A percentile compares a stretch with the other conserved stretches of the same genome.
phyloP scores from a whole-genome alignment of 2,113 vertebrate species.

The Trematomus loennbergii region DNA sequence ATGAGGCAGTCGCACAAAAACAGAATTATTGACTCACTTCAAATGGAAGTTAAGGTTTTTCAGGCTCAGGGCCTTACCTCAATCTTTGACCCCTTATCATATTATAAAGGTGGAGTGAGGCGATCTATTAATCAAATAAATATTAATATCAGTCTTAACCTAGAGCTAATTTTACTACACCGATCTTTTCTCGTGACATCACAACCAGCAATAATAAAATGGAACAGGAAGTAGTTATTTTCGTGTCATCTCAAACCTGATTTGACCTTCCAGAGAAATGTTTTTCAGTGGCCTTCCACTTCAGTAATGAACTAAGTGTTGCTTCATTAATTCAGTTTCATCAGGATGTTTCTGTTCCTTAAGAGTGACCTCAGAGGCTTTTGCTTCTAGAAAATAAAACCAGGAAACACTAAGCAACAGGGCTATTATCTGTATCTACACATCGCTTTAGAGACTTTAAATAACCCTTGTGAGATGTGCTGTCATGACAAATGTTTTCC shows the following conservation, averaged over 20 bases:
- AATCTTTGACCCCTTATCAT: not conserved
- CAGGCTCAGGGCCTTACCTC: not conserved
- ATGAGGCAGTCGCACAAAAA: not conserved
- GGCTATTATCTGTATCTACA: constrained; percentile 32
- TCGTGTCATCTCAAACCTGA: constrained; percentile 55
- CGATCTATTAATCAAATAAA: constrained; percentile 8
- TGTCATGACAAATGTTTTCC: constrained; percentile 40
- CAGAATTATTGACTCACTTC: constrained; percentile 9
- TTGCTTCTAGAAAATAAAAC: constrained; percentile 41
- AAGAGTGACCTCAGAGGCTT: constrained; percentile 53
- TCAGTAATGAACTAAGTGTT: constrained; percentile 65
- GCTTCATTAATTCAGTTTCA: constrained; percentile 72
- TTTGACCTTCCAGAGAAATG: constrained; percentile 45
- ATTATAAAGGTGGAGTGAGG: constrained; percentile 15
- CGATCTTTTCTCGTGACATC: constrained; percentile 45
- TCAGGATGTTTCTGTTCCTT: constrained; percentile 45
- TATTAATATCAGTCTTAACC: constrained; percentile 42
- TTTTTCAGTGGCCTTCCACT: constrained; percentile 31
- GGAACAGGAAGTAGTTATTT: constrained; percentile 29
- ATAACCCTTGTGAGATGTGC: not conserved
- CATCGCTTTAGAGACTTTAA: constrained; percentile 27
- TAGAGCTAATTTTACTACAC: constrained; percentile 44
- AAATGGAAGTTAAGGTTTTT: constrained; percentile 17
- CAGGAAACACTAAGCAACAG: constrained; percentile 28
- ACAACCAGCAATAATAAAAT: constrained; percentile 10